These are phyloP conservation scores for Leptarthrus brevirostris DNA, from an alignment of 2,888 invertebrate genomes.

Conservation along the genomic window DNA sequence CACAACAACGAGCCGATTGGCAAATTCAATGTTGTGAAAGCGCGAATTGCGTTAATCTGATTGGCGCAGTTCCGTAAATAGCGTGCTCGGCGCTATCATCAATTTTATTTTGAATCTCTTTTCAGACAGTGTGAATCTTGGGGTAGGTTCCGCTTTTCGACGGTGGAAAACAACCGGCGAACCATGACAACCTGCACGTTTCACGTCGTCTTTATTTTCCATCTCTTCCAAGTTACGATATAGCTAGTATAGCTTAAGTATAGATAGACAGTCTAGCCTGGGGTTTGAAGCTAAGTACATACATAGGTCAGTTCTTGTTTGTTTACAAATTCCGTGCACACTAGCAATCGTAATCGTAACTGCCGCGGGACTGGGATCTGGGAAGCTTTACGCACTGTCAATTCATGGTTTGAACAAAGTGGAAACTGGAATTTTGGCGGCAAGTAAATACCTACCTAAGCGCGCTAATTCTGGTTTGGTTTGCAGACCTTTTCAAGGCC, in stretches of 20 bases:
- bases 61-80: neutral
- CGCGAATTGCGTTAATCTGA: conserved; percentile 11
- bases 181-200: conserved; percentile 4
- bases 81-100: neutral
- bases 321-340: conserved; percentile 18
- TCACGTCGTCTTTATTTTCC: neutral
- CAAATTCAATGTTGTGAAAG: no score
- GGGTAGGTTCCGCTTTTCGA: neutral
- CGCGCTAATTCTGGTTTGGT: conserved; percentile 20
- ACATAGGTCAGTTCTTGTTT: conserved; percentile 45
- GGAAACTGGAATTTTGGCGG: conserved; percentile 17
- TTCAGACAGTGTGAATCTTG: neutral
- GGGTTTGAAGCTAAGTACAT: neutral
- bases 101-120: neutral
- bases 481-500: conserved; percentile 41
- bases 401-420: neutral
- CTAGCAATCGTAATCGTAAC: neutral
- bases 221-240: neutral
- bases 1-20: conserved; percentile 19
- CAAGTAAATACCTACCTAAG: neutral
- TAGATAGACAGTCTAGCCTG: no score
- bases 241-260: no score
- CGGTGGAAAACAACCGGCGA: neutral
- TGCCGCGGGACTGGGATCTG: neutral
- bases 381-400: conserved; percentile 11